Percentiles rank a stretch among this genome's conserved stretches.
These are phyloP conservation scores for Mesitornis unicolor DNA, from an alignment of 2,113 vertebrate genomes.

Conservation along the genomic window DNA sequence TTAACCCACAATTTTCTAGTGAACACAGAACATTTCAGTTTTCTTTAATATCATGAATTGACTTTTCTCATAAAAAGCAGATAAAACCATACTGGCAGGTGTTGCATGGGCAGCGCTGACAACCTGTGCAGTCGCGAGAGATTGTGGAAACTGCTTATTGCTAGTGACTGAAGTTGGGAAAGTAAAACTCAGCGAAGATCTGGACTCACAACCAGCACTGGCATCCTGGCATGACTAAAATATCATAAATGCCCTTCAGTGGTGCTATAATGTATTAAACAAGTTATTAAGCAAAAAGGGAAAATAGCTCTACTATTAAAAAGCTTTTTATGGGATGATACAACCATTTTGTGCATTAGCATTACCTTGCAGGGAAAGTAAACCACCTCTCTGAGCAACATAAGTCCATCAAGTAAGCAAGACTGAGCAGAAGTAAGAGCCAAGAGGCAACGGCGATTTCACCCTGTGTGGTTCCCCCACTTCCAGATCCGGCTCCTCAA, in stretches of 20 bases:
- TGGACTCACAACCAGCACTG: not conserved
- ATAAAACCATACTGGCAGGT: not conserved
- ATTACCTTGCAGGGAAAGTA: not conserved
- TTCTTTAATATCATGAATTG: not conserved
- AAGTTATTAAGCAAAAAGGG: not conserved
- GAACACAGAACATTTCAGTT: not conserved
- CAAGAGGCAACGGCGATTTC: not conserved
- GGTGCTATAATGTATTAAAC: not conserved
- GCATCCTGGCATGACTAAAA: not conserved
- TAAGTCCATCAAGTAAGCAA: not conserved
- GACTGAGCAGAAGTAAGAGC: not conserved
- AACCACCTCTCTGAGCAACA: not conserved
- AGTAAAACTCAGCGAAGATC: not conserved
- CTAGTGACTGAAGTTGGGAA: not conserved
- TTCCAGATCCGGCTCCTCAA: not conserved
- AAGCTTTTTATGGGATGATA: not conserved
- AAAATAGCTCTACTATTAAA: not conserved
- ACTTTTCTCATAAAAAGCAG: not conserved
- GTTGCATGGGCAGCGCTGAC: not conserved
- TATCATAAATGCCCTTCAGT: not conserved
- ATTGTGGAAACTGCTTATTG: not conserved
- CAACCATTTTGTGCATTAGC: not conserved
- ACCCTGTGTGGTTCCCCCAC: not conserved
- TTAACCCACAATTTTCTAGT: not conserved
- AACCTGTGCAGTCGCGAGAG: not conserved